Percentiles rank a stretch among this genome's conserved stretches.
Conservation (phyloP, 2,113 vertebrate genomes). For the Ivindomyrus marchei region DNA sequence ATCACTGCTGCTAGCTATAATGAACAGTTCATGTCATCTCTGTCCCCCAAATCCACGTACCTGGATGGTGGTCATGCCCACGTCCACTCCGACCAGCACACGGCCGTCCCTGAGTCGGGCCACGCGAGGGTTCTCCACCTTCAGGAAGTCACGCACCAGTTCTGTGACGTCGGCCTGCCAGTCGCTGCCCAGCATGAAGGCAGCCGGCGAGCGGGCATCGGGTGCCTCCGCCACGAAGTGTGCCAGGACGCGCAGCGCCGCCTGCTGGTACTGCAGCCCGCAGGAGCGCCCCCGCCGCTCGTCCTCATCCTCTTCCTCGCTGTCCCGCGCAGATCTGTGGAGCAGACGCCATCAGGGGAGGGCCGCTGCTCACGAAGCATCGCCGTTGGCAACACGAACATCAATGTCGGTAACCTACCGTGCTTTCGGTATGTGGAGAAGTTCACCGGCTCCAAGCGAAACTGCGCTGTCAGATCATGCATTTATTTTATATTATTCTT, state of each 20-base stretch:
- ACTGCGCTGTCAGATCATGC: not conserved
- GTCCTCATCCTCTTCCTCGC: conserved; percentile 91
- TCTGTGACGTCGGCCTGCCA: conserved; percentile 92
- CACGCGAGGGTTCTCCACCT: conserved; percentile 76
- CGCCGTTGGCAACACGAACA: not conserved
- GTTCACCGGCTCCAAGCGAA: not conserved
- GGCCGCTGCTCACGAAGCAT: no score
- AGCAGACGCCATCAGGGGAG: not conserved
- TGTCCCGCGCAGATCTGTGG: conserved; percentile 73
- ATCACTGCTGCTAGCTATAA: not conserved
- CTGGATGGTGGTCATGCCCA: conserved; percentile 89
- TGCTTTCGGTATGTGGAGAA: not conserved
- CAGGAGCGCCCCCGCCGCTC: conserved; percentile 78
- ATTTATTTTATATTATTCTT: not conserved
- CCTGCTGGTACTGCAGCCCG: conserved; percentile 83
- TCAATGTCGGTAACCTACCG: not conserved
- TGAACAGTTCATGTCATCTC: not conserved
- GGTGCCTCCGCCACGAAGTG: conserved; percentile 83
- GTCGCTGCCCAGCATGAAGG: conserved; percentile 73
- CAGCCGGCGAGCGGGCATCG: conserved; percentile 68
- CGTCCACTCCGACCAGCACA: conserved; percentile 73
- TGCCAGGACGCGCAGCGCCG: conserved; percentile 81
- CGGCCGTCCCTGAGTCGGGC: conserved; percentile 73
- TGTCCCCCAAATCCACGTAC: conserved; percentile 47
- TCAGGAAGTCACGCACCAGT: conserved; percentile 83